Evolutionary conservation across 2,888 invertebrate genomes (phyloP).

Genomic region (Rhodophaea formosa): DNA sequence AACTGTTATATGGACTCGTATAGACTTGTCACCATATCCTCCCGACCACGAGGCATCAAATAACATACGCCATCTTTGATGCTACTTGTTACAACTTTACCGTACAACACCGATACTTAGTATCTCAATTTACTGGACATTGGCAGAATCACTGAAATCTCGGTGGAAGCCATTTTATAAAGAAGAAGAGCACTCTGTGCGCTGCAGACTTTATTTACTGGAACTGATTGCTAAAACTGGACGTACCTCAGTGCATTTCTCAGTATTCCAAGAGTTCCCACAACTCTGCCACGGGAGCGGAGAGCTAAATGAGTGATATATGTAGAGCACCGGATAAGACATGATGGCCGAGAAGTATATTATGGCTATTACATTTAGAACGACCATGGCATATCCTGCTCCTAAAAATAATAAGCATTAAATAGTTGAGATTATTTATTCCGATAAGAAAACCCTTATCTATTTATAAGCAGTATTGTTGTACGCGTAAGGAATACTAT

Average conservation of each 20-base stretch:
- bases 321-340: slow-evolving; percentile 91
- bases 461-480: too few relatives aligned
- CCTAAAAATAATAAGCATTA: slow-evolving; percentile 72
- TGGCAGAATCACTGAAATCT: too few relatives aligned
- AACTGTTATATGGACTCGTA: too few relatives aligned
- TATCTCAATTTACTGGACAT: too few relatives aligned
- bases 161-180: too few relatives aligned
- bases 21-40: too few relatives aligned
- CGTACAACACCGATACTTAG: too few relatives aligned
- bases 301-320: slow-evolving; percentile 84
- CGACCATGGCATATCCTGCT: slow-evolving; percentile 90
- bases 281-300: slow-evolving; percentile 90
- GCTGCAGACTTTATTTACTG: background rate
- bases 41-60: too few relatives aligned
- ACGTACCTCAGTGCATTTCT: slow-evolving; percentile 84
- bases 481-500: too few relatives aligned
- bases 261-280: slow-evolving; percentile 91
- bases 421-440: background rate
- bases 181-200: background rate
- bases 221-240: background rate
- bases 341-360: slow-evolving; percentile 93
- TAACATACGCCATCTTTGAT: too few relatives aligned
- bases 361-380: slow-evolving; percentile 90
- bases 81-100: too few relatives aligned
- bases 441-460: too few relatives aligned